Conservation (phyloP, 2,888 invertebrate genomes). For the Tenthredo scrophulariae region DNA sequence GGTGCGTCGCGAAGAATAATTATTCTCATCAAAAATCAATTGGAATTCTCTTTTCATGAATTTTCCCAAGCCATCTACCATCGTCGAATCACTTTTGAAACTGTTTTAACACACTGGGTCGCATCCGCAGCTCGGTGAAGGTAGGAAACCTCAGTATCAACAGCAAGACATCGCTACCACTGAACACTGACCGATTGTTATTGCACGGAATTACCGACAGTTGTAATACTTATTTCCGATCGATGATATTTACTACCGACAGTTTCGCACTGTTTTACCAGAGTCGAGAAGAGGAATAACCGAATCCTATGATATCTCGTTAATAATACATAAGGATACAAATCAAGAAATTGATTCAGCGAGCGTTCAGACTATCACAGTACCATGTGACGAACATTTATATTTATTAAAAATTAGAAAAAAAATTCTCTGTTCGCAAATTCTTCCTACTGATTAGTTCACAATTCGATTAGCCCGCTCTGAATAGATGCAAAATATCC, state of each 20-base stretch:
- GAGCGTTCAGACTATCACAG: no score
- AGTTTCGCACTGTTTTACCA: neutral
- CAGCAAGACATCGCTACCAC: neutral
- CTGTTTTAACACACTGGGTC: no score
- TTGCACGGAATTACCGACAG: neutral
- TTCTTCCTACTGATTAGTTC: neutral
- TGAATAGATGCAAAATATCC: neutral
- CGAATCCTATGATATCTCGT: neutral
- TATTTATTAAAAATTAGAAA: neutral
- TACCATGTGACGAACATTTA: neutral
- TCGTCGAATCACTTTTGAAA: no score
- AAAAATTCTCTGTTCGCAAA: neutral
- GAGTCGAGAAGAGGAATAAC: neutral
- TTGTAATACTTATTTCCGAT: neutral
- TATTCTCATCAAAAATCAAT: no score
- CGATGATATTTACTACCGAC: neutral
- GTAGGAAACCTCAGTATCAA: neutral
- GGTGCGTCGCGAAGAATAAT: no score
- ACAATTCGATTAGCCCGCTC: neutral
- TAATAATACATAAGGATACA: neutral
- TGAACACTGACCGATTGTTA: neutral
- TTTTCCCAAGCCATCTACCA: no score
- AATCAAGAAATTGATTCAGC: neutral
- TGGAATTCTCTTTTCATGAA: no score
- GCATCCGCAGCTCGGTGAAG: neutral